These are phyloP conservation scores for Aradophagus sp. DNA, from an alignment of 1,140 invertebrate genomes.

Conservation along the genomic window DNA sequence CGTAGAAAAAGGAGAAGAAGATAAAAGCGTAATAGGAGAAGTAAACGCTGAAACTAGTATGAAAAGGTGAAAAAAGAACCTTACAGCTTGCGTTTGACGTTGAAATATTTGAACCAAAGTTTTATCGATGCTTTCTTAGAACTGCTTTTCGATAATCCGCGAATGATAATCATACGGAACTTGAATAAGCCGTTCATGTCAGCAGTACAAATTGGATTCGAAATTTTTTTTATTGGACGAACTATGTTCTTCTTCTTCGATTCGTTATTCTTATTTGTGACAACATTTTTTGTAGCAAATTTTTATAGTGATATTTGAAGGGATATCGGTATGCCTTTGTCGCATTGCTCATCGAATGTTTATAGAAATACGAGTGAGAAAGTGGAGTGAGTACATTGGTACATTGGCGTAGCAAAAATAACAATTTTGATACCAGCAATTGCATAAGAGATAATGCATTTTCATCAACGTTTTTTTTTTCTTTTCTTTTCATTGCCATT, in stretches of 20 bases:
- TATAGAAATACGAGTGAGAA: constrained; percentile 29
- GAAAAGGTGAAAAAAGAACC: too few species aligned
- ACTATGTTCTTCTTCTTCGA: background rate
- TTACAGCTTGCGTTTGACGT: constrained; percentile 11
- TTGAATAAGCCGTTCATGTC: background rate
- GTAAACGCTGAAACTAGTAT: too few species aligned
- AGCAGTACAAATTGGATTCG: constrained; percentile 1
- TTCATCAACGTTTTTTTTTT: background rate
- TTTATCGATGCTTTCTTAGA: constrained; percentile 21
- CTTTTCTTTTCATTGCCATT: constrained; percentile 5
- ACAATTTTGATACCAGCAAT: background rate
- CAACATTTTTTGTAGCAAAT: constrained; percentile 9
- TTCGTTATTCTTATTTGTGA: constrained; percentile 3
- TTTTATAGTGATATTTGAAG: constrained; percentile 17
- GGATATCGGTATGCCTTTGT: constrained; percentile 15
- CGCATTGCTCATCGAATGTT: constrained; percentile 40
- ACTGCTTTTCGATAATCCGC: constrained; percentile 32
- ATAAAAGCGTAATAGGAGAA: constrained; percentile 5
- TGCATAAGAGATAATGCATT: background rate
- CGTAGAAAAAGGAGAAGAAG: constrained; percentile 2
- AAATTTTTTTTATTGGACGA: background rate
- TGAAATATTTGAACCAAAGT: constrained; percentile 28
- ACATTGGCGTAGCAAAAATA: constrained; percentile 4
- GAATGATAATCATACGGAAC: constrained; percentile 41
- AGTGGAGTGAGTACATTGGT: too few species aligned